phyloP scores from a whole-genome alignment of 2,888 invertebrate genomes.

The Melieria omissa region DNA sequence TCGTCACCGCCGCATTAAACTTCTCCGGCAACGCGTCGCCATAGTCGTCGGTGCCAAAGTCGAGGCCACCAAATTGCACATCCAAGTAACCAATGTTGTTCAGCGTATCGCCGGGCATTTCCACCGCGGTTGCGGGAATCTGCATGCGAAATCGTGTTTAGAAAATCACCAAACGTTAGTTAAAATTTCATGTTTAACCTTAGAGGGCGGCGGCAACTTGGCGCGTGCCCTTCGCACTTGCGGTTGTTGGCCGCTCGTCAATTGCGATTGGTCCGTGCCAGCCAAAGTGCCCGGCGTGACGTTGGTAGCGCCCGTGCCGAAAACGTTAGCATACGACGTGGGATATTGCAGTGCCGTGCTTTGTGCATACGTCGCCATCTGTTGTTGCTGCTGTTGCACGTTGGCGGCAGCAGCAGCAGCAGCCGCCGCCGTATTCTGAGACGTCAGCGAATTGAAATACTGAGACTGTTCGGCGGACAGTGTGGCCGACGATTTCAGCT shows the following conservation, averaged over 20 bases:
- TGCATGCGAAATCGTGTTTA: slow-evolving; percentile 59
- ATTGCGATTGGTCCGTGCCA: slow-evolving; percentile 54
- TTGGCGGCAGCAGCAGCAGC: slow-evolving; percentile 45
- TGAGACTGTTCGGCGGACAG: slow-evolving; percentile 74
- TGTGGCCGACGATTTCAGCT: slow-evolving; percentile 71
- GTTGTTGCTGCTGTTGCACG: slow-evolving; percentile 43
- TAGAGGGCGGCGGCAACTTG: slow-evolving; percentile 85
- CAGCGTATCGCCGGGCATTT: slow-evolving; percentile 92
- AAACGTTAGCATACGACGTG: slow-evolving; percentile 64
- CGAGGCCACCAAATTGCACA: slow-evolving; percentile 93
- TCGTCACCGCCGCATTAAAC: slow-evolving; percentile 60
- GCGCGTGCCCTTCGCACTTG: slow-evolving; percentile 73
- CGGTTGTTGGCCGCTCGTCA: slow-evolving; percentile 54
- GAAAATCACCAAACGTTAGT: slow-evolving; percentile 15
- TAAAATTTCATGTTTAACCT: slow-evolving; percentile 67
- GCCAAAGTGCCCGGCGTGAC: slow-evolving; percentile 51
- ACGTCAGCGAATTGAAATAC: slow-evolving; percentile 70
- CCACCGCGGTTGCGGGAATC: slow-evolving; percentile 94
- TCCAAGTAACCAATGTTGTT: slow-evolving; percentile 82
- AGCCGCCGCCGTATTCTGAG: slow-evolving; percentile 55
- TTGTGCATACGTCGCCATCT: slow-evolving; percentile 47
- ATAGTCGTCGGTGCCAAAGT: slow-evolving; percentile 72
- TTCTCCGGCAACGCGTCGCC: slow-evolving; percentile 66
- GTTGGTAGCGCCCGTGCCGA: slow-evolving; percentile 55
- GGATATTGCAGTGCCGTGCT: slow-evolving; percentile 61